Base-by-base conservation (phyloP, 2,888 invertebrate genomes). In the Steinernema carpocapsae region DNA sequence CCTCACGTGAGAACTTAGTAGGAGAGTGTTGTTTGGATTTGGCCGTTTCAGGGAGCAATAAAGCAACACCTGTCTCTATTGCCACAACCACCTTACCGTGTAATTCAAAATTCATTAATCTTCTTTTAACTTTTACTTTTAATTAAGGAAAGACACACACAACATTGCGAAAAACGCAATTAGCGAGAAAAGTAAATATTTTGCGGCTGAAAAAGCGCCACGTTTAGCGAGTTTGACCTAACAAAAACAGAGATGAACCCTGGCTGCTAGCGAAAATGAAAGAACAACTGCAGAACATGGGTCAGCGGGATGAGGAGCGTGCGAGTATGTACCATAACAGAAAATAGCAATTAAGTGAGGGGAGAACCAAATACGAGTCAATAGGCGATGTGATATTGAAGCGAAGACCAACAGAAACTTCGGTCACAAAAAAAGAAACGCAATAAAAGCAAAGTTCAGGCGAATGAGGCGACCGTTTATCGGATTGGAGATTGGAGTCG, bases 151-250 rank as follows among this genome's bases (percentile, higher is more conserved):
- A 64, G 29, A 64, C 64, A 64, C 64, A 64, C 29, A 64, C 29
- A 14, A 29, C 32, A 17, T 29, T 10, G 17, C 24, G 32, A 64
- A 26, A 64, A 6, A 26, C 32, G 32, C 29, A 64, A 64, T 64
- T 64, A 64, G 64, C 64, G 12, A 37, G 64, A 37, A 64, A 64
- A 64, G 64, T 64, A 64, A 64, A 64, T 64, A 64, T 64, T 64
- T 56, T 56, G 17, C 26, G 37, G 37, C 37, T 37, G 37, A 37
- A 37, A 37, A 37, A 37, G 37, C 37, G 37, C 37, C 37, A 37
- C 37, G 37, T 37, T 37, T 37, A 6, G 37, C 37, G 37, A 10
- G 37, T 3, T 37, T 37, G 3, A 10, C 37, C 37, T 32, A 64
- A 64, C 7, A n/a, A 64, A 32, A 14, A 37, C 4, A 37, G 37